phyloP scores from a whole-genome alignment of 2,797 vertebrate species.

The Lagocephalus sceleratus region DNA sequence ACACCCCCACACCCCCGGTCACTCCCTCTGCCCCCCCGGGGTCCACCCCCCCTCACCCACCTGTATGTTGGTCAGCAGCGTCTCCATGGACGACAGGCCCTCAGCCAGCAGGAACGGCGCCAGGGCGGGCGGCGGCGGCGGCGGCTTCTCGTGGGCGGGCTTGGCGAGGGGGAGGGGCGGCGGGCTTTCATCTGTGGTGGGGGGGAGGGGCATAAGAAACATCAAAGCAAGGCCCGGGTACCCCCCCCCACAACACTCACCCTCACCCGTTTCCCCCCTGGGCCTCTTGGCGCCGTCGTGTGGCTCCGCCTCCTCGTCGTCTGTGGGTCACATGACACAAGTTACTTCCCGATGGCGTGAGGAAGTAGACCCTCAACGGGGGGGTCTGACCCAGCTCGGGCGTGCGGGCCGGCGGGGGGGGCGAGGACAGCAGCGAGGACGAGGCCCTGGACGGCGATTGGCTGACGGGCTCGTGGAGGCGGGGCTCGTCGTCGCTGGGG shows the following conservation, averaged over 20 bases:
- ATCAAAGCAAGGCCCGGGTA: too few species aligned
- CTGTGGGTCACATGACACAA: slow-evolving; percentile 11
- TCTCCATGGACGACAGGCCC: slow-evolving; percentile 89
- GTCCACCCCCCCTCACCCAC: too few species aligned
- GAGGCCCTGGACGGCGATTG: slow-evolving; percentile 40
- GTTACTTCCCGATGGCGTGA: too few species aligned
- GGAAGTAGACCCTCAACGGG: too few species aligned
- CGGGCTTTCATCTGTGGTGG: slow-evolving; percentile 58
- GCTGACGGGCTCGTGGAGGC: slow-evolving; percentile 21
- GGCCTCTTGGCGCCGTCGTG: slow-evolving; percentile 2
- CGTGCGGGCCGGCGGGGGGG: slow-evolving; percentile 12
- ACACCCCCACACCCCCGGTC: too few species aligned
- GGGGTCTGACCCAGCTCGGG: slow-evolving; percentile 24
- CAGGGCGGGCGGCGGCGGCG: slow-evolving; percentile 85
- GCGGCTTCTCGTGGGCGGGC: slow-evolving; percentile 67
- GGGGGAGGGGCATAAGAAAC: too few species aligned
- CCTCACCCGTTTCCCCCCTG: slow-evolving; percentile 15
- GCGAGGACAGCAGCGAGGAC: slow-evolving; percentile 24
- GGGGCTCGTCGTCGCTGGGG: slow-evolving; percentile 31
- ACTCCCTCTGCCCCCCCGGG: too few species aligned
- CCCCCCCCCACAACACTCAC: too few species aligned
- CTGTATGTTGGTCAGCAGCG: slow-evolving; percentile 92
- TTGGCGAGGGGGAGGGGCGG: slow-evolving; percentile 83
- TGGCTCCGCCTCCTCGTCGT: not conserved
- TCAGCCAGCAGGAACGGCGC: slow-evolving; percentile 86